Evolutionary conservation across 35 echinoderm and acorn worm genomes (phyloP), one percentile per base, ranked within the genome.

Genomic region (Stichopus chloronotus): DNA sequence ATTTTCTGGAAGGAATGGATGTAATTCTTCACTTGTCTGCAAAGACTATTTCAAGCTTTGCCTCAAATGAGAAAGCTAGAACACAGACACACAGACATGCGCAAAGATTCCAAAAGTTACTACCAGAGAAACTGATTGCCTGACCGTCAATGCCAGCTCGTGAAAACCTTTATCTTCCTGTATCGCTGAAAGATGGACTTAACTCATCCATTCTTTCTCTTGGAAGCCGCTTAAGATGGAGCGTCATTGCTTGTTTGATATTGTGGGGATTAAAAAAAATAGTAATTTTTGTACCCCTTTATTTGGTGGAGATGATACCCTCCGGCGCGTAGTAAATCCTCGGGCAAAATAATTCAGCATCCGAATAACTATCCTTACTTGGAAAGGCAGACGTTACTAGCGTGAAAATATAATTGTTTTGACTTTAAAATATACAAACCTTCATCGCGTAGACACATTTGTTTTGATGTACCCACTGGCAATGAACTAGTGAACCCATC

Each of bases 391-490:
- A 74, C 19, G 69, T 74, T 20, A 21, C 69, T 74, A 7, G 19
- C 14, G 19, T 14, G 19, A 74, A 74, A 43, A 21, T 74, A 74
- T 74, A 74, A 85, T 56, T 85, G 57, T 85, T 85, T 58, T 85
- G 82, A 85, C 82, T 85, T 85, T 85, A 14, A 85, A 58, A 58
- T 85, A 85, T 85, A 85, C 82, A 85, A 85, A 58, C 12, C 82
- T 57, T 85, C 82, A 85, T 20, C 82, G 21, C 21, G 9, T 85
- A 17, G 19, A 58, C 82, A 56, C 82, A 85, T 85, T 22, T 85
- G 82, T 14, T 85, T 85, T 85, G 55, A 53, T 21, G 23, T 85
- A 85, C 54, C 82, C 82, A 85, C 17, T 60, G 82, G 82, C 82
- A 85, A 85, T n/a, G 7, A 58, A 25, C 52, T 78, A 78, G 23